Conservation (phyloP, 2,797 vertebrate species). For the Pangasius macronema region DNA sequence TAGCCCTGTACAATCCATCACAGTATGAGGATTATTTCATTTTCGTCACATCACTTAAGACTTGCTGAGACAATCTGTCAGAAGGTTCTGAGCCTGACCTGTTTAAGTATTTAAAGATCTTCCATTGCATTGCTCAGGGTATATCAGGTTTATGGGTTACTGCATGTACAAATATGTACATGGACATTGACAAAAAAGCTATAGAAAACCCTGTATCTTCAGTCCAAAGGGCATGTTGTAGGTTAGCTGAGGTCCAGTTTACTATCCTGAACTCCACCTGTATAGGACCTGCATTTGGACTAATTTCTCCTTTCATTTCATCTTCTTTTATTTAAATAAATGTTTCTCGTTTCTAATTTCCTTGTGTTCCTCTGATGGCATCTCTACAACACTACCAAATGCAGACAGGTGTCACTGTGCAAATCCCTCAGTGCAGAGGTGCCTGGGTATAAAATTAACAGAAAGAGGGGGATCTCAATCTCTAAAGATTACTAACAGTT, state of each 20-base stretch:
- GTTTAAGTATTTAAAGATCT: conserved; percentile 29
- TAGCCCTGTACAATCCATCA: not conserved
- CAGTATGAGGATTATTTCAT: not conserved
- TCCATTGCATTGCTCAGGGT: conserved; percentile 5
- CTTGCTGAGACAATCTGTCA: conserved; percentile 6
- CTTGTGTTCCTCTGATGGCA: not conserved
- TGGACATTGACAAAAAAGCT: not conserved
- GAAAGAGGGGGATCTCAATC: not conserved
- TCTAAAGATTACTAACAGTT: conserved; percentile 58
- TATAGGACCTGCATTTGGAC: not conserved
- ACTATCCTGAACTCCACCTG: not conserved
- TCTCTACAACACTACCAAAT: no score
- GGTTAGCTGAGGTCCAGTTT: not conserved
- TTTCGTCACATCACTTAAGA: conserved; percentile 1
- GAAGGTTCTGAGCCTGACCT: not conserved
- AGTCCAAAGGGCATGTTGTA: not conserved
- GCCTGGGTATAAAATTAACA: conserved; percentile 7
- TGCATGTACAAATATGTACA: conserved; percentile 4
- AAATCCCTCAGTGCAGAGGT: not conserved
- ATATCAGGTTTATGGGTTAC: conserved; percentile 18
- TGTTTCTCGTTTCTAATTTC: not conserved
- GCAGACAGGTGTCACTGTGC: not conserved
- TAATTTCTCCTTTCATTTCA: not conserved
- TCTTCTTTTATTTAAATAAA: not conserved
- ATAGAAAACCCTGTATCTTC: not conserved